Percentiles rank a stretch among this genome's conserved stretches.
phyloP scores from a whole-genome alignment of 2,113 vertebrate species.

The Anguilla rostrata region DNA sequence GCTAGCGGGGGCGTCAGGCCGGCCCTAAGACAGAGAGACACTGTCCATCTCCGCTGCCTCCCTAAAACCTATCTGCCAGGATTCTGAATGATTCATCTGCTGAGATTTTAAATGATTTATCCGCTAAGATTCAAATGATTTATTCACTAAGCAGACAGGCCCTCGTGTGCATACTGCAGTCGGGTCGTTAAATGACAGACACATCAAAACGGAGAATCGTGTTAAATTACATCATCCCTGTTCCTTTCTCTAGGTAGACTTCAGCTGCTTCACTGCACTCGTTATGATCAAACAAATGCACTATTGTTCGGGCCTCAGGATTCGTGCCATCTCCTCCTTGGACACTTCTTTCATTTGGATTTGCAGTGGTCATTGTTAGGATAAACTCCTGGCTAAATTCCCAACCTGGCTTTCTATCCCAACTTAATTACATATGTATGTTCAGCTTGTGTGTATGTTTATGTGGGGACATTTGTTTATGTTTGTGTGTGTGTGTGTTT shows the following conservation, averaged over 20 bases:
- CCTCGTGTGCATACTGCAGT: background rate
- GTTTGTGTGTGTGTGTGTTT: slow-evolving; percentile 22
- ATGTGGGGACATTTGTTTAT: slow-evolving; percentile 12
- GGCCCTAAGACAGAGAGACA: background rate
- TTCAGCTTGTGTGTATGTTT: slow-evolving; percentile 17
- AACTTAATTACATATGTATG: background rate
- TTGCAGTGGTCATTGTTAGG: background rate
- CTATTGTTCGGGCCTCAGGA: background rate
- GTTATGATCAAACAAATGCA: background rate
- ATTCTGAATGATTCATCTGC: background rate
- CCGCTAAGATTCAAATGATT: background rate
- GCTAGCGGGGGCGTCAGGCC: background rate
- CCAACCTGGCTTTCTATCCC: background rate
- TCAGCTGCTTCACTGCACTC: too few species aligned
- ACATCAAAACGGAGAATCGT: background rate
- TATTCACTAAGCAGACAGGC: background rate
- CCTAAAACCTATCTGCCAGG: background rate
- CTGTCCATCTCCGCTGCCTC: background rate
- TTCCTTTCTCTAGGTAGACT: background rate
- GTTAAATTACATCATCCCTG: background rate
- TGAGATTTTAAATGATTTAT: background rate
- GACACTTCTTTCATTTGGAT: background rate
- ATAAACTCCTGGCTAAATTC: background rate
- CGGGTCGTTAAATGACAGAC: too few species aligned
- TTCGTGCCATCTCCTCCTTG: background rate